Evolutionary conservation across 2,113 vertebrate genomes (phyloP).

Genomic region (Lota lota): DNA sequence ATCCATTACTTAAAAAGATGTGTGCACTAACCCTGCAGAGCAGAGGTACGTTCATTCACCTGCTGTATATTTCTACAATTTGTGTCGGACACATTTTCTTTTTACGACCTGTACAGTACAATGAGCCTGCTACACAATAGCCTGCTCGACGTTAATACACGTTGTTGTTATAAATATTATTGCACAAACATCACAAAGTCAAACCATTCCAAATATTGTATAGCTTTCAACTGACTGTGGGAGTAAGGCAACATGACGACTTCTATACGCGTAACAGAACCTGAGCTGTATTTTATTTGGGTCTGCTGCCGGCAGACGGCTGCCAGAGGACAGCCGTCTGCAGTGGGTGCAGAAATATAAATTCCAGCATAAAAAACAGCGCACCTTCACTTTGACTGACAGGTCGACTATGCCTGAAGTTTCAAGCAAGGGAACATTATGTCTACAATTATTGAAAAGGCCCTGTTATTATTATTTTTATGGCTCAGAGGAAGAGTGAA

Average conservation of each 20-base stretch:
- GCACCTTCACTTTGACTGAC: constrained; percentile 36
- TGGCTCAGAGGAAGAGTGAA: constrained; percentile 20
- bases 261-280: too few species aligned
- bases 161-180: too few species aligned
- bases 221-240: too few species aligned
- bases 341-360: constrained; percentile 8
- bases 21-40: neutral
- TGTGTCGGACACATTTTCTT: too few species aligned
- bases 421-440: constrained; percentile 31
- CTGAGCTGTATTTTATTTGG: neutral
- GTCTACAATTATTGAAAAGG: constrained; percentile 48
- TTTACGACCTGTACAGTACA: too few species aligned
- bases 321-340: neutral
- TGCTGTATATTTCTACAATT: too few species aligned
- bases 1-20: constrained; percentile 37
- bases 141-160: too few species aligned
- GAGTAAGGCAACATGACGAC: too few species aligned
- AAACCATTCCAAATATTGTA: too few species aligned
- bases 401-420: constrained; percentile 28
- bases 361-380: constrained; percentile 24
- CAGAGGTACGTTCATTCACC: too few species aligned
- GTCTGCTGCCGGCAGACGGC: neutral
- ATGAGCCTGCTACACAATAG: too few species aligned
- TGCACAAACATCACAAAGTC: too few species aligned
- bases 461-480: constrained; percentile 39